Conservation (phyloP, 2,888 invertebrate genomes). For the Thecocarcelia acutangulata region DNA sequence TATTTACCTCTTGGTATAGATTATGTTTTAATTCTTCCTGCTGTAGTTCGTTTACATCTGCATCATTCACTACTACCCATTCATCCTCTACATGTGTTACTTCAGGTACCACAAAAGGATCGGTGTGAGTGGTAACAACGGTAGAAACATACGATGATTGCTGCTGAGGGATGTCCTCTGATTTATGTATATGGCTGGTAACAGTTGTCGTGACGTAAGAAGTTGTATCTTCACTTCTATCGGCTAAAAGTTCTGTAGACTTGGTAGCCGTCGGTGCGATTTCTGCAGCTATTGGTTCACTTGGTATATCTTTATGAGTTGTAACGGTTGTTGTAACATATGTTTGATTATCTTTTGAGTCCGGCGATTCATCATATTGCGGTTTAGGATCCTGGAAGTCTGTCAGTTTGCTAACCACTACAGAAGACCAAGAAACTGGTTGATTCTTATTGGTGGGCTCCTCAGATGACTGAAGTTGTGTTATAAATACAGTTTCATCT, state of each 20-base stretch:
- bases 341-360: slow-evolving; percentile 70
- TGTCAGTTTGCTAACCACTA: slow-evolving; percentile 75
- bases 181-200: slow-evolving; percentile 41
- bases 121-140: slow-evolving; percentile 38
- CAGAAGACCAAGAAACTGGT: slow-evolving; percentile 73
- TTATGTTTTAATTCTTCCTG: slow-evolving; percentile 52
- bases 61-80: slow-evolving; percentile 45
- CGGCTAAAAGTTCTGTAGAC: not conserved
- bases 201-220: slow-evolving; percentile 52
- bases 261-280: slow-evolving; percentile 5
- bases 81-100: slow-evolving; percentile 16
- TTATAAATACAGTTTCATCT: slow-evolving; percentile 49
- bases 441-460: slow-evolving; percentile 4
- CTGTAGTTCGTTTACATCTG: slow-evolving; percentile 36
- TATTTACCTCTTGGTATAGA: slow-evolving; percentile 58
- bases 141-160: slow-evolving; percentile 46
- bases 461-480: not conserved
- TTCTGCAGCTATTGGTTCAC: slow-evolving; percentile 12
- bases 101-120: slow-evolving; percentile 32
- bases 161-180: not conserved
- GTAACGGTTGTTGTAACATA: slow-evolving; percentile 68
- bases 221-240: slow-evolving; percentile 4
- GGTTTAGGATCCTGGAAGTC: slow-evolving; percentile 75
- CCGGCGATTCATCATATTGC: slow-evolving; percentile 65
- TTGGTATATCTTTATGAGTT: slow-evolving; percentile 48